Evolutionary conservation across 2,797 vertebrate genomes (phyloP).

Genomic region (Gila robusta): DNA sequence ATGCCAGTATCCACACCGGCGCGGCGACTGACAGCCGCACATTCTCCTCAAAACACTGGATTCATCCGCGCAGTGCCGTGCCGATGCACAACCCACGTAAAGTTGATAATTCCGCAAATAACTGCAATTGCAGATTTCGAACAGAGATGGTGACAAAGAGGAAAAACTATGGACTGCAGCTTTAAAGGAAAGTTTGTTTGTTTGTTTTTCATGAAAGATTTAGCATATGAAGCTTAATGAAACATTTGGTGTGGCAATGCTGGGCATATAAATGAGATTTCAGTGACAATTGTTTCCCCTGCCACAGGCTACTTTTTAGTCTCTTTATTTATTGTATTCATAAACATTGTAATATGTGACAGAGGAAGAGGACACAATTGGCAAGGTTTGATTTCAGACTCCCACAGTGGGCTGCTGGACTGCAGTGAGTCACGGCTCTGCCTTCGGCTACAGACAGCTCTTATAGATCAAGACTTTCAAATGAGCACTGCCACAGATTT

Average conservation of each 20-base stretch:
- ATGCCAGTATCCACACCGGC: too few species aligned
- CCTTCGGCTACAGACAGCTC: constrained; percentile 55
- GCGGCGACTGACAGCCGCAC: too few species aligned
- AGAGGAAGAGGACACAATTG: constrained; percentile 26
- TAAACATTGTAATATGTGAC: constrained; percentile 52
- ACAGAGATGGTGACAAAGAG: too few species aligned
- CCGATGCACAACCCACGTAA: too few species aligned
- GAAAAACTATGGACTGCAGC: too few species aligned
- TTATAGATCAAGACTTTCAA: constrained; percentile 55
- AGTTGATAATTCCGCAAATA: too few species aligned
- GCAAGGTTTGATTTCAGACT: constrained; percentile 41
- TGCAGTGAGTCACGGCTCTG: constrained; percentile 43
- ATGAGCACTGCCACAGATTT: constrained; percentile 53
- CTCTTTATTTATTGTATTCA: constrained; percentile 56
- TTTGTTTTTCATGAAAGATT: background rate
- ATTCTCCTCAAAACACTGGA: too few species aligned
- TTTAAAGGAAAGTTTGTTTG: too few species aligned
- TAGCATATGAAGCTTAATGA: constrained; percentile 17
- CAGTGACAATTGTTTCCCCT: constrained; percentile 31
- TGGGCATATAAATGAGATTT: constrained; percentile 36
- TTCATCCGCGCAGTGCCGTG: too few species aligned
- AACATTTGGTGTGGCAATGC: constrained; percentile 35
- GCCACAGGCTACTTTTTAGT: constrained; percentile 29
- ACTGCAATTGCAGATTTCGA: too few species aligned
- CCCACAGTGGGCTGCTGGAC: constrained; percentile 24